These are phyloP conservation scores for Drosophila kuntzei DNA, from an alignment of 2,888 invertebrate genomes.

Conservation along the genomic window DNA sequence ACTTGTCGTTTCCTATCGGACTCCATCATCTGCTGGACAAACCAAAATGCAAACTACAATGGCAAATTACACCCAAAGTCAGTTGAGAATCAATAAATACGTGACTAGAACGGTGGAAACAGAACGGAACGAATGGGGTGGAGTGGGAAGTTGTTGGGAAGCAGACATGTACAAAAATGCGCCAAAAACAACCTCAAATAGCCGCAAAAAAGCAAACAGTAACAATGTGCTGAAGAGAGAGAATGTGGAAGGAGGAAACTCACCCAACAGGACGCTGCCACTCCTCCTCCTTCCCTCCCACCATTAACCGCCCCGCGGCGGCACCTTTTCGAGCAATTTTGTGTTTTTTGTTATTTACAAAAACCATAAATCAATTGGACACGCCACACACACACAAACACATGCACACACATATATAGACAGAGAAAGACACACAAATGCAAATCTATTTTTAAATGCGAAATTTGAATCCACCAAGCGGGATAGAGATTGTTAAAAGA, in stretches of 20 bases:
- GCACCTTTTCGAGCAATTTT: slow-evolving; percentile 71
- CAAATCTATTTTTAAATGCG: slow-evolving; percentile 86
- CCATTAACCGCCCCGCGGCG: slow-evolving; percentile 51
- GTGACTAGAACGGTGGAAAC: slow-evolving; percentile 23
- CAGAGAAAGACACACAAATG: slow-evolving; percentile 67
- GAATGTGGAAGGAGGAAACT: slow-evolving; percentile 16
- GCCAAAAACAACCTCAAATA: slow-evolving; percentile 75
- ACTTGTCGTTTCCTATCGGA: slow-evolving; percentile 25
- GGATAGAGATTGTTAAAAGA: slow-evolving; percentile 30
- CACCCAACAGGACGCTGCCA: slow-evolving; percentile 28
- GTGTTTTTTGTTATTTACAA: slow-evolving; percentile 78
- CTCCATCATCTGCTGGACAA: slow-evolving; percentile 16
- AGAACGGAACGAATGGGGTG: slow-evolving; percentile 21
- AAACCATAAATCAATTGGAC: slow-evolving; percentile 85
- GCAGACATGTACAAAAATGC: slow-evolving; percentile 49
- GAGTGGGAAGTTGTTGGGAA: slow-evolving; percentile 55
- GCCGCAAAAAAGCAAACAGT: slow-evolving; percentile 72
- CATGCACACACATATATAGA: slow-evolving; percentile 10
- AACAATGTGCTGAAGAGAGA: slow-evolving; percentile 46
- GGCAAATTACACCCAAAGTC: slow-evolving; percentile 83
- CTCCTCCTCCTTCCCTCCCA: not conserved
- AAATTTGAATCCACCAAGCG: slow-evolving; percentile 76
- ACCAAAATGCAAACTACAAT: slow-evolving; percentile 74
- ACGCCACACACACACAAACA: slow-evolving; percentile 75
- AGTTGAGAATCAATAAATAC: slow-evolving; percentile 83